These are phyloP conservation scores for Hylyphantes graminicola DNA, from an alignment of 1,140 invertebrate species.

Conservation along the genomic window DNA sequence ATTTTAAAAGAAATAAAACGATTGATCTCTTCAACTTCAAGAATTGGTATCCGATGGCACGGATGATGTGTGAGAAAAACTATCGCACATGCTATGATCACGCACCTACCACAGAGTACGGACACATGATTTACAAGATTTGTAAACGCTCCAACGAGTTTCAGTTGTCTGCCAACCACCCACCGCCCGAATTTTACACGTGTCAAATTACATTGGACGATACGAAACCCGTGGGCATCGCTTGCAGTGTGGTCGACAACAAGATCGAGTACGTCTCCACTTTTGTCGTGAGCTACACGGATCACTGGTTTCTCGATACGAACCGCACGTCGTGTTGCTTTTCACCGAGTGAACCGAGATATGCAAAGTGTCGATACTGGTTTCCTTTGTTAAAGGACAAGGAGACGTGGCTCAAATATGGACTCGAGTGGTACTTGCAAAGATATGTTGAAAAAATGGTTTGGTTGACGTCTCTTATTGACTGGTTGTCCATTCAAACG, in stretches of 20 bases:
- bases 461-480: not conserved
- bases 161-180: not conserved
- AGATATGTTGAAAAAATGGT: not conserved
- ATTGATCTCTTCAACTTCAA: not conserved
- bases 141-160: not conserved
- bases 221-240: not conserved
- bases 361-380: not conserved
- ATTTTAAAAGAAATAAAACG: conserved; percentile 1
- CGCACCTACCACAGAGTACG: not conserved
- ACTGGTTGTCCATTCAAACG: not conserved
- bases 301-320: not conserved
- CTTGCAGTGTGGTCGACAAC: not conserved
- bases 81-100: not conserved
- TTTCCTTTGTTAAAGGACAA: not conserved
- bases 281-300: not conserved
- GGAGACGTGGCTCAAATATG: not conserved
- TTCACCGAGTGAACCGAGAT: too few relatives aligned
- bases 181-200: not conserved
- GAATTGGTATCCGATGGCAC: not conserved
- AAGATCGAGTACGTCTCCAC: not conserved
- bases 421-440: not conserved
- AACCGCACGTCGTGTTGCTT: not conserved
- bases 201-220: not conserved
- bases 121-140: not conserved
- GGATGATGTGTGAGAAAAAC: not conserved